Evolutionary conservation across 2,888 invertebrate genomes (phyloP).

Genomic region (Nyleta sp.): DNA sequence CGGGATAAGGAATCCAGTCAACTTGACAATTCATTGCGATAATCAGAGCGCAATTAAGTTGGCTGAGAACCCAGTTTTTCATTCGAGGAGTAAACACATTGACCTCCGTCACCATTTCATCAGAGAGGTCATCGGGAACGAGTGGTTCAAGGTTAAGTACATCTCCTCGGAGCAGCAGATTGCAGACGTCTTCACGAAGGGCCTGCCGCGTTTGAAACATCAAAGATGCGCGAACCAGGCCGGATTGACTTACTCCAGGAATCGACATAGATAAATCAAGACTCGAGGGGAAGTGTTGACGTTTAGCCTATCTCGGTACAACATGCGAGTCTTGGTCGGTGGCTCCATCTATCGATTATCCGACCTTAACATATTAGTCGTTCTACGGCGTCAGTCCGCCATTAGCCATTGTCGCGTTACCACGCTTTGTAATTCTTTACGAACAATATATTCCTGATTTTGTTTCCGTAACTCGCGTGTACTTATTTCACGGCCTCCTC

Average conservation of each 20-base stretch:
- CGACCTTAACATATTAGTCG: too few relatives aligned
- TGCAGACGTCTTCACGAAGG: not conserved
- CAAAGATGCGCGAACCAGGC: not conserved
- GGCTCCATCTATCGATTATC: slow-evolving; percentile 62
- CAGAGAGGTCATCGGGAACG: slow-evolving; percentile 3
- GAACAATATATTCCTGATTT: too few relatives aligned
- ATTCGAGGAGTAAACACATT: slow-evolving; percentile 27
- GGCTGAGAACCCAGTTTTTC: slow-evolving; percentile 17
- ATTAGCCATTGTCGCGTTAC: too few relatives aligned
- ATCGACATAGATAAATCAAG: not conserved
- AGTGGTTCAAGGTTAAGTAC: not conserved
- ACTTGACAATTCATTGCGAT: slow-evolving; percentile 21
- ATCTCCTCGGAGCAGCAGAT: not conserved
- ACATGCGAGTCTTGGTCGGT: slow-evolving; percentile 27
- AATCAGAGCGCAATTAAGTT: slow-evolving; percentile 31
- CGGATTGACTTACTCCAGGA: not conserved
- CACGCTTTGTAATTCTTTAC: too few relatives aligned
- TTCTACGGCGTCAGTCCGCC: too few relatives aligned
- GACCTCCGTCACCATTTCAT: slow-evolving; percentile 33
- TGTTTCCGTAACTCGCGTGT: too few relatives aligned
- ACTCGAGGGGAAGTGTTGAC: not conserved
- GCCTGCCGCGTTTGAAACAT: not conserved
- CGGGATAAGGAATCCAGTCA: not conserved
- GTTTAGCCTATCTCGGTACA: slow-evolving; percentile 44
- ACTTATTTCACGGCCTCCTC: too few relatives aligned